Conservation (phyloP, 2,888 invertebrate species). For the Holacanthella duospinosa region DNA sequence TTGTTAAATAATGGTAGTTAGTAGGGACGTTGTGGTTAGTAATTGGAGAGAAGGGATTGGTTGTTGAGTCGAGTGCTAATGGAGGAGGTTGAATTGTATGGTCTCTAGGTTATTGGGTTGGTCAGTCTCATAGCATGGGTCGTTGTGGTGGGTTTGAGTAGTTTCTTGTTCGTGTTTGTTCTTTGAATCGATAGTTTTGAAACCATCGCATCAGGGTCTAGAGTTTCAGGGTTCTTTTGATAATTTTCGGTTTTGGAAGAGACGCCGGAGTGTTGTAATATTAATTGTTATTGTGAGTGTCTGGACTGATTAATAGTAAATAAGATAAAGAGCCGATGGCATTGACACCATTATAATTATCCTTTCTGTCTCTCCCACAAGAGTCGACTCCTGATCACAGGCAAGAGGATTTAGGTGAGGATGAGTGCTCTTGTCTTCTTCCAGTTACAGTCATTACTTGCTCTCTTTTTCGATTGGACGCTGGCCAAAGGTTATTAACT, state of each 20-base stretch:
- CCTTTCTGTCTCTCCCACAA: neutral
- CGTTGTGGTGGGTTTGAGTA: neutral
- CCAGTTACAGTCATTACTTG: neutral
- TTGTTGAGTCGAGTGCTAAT: too few relatives aligned
- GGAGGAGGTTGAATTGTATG: neutral
- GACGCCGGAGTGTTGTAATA: too few relatives aligned
- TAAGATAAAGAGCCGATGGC: neutral
- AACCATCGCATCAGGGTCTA: too few relatives aligned
- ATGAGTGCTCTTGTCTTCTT: too few relatives aligned
- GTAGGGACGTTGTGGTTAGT: too few relatives aligned
- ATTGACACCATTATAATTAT: neutral
- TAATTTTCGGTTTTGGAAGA: too few relatives aligned
- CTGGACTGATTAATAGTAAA: neutral
- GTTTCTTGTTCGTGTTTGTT: too few relatives aligned
- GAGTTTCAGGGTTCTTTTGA: too few relatives aligned
- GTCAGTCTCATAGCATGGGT: constrained; percentile 8
- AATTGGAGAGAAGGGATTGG: too few relatives aligned
- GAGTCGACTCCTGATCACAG: neutral
- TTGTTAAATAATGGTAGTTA: too few relatives aligned
- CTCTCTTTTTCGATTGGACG: neutral
- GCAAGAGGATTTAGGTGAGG: neutral
- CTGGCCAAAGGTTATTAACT: neutral
- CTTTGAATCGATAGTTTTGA: too few relatives aligned
- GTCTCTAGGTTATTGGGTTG: constrained; percentile 13
- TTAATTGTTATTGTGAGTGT: neutral